Evolutionary conservation across 2,888 invertebrate species (phyloP), one percentile per base, ranked within the genome.

Genomic region (Willowsia nigromaculata): DNA sequence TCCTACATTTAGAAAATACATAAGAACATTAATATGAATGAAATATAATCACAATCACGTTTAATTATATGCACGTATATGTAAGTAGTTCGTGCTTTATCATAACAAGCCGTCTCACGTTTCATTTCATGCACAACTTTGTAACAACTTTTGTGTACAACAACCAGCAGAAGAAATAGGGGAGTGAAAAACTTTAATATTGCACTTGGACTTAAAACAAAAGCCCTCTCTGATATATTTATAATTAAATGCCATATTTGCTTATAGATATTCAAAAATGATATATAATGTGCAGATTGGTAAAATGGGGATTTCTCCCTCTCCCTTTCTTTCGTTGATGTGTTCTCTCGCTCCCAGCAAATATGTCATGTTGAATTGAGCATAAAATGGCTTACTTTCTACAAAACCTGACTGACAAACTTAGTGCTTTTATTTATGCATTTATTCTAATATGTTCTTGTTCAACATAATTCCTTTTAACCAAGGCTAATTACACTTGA

Each of bases 401-500:
- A 59, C 53, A 27, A 4, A 18, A 47, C 30, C 65, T 62, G 62
- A 65, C 37, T 33, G 65, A 65, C 65, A 33, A n/a, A 6, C 30
- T 65, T 65, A 65, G 27, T 59, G 59, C 59, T 18, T 59, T 33
- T 65, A 65, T 65, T 65, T 37, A 65, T 27, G 59, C 11, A 59
- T 65, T 65, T 33, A 65, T 65, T 65, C 65, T 18, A 65, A 65
- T 37, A 33, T 15, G 43, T 47, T 62, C 43, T 56, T 71, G 56
- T 80, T 68, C 40, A 53, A 40, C 50, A 84, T 68, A 30, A 84
- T 71, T 84, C 56, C 84, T 68, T 71, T 84, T 84, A 53, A 53
- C 47, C 5, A 15, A 22, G 62, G 25, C 78, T 85, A 85, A 85
- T 85, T 85, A 85, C 78, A 43, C 50, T 85, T 78, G 78, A 85